Evolutionary conservation across 1,140 invertebrate species (phyloP), one percentile per base, ranked within the genome.

Genomic region (Tetramorium simillimum): DNA sequence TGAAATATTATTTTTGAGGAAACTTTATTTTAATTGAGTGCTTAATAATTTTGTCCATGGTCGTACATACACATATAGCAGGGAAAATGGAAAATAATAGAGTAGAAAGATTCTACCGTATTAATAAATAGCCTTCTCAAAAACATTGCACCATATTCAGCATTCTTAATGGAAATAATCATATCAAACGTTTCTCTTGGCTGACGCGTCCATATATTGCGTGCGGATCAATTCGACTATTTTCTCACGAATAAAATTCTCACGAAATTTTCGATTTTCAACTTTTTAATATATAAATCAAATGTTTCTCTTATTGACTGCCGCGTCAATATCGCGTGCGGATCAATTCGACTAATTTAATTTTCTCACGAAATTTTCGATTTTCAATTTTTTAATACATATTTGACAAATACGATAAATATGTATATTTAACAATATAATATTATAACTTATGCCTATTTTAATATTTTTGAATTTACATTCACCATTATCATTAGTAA

Each of bases 331-430:
- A 33, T 33, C 2, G 21, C 21, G 10, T 72, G 7, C 33, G 24
- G 14, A 82, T 72, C 60, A 40, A 70, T 73, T 73, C 16, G 24
- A 14, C 28, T 18, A 73, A 82, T 28, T 82, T 24, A n/a, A 12
- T n/a, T 9, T 28, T 28, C 33, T 24, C 4, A 24, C 14, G 24
- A 18, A 33, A 12, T n/a, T 9, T 46, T 21, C 4, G 9, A 33
- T 28, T 63, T 18, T 28, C n/a, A 43, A 21, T 16, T 24, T 49
- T 72, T 33, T 51, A 33, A 10, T 62, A 24, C 9, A n/a, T 33
- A n/a, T 63, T 63, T 33, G 4, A 63, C 33, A 33, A 33, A 33
- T 33, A 33, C 33, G 33, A 33, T 33, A 33, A 33, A 33, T 33
- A 33, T 33, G 1, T 33, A 33, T 33, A 33, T 33, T 33, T 33